Base-by-base conservation (phyloP, 2,888 invertebrate species). In the Eudemis profundana region DNA sequence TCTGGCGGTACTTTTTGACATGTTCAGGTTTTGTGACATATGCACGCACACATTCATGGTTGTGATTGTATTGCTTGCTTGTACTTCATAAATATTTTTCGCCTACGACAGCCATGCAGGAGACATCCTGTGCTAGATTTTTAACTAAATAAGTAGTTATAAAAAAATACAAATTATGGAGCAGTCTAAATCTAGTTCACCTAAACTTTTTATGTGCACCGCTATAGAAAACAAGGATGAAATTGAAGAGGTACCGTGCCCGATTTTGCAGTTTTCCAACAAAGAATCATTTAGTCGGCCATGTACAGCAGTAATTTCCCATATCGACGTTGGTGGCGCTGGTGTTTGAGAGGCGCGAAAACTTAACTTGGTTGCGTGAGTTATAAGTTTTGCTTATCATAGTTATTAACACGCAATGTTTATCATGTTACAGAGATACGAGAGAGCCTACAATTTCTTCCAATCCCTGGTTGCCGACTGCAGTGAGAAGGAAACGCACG, bases 401-500 rank as follows among this genome's bases (percentile, higher is more conserved):
- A 67, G 68, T 70, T 72, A 66, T 76, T 72, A 70, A 68, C 70
- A 69, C 63, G 72, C 68, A 71, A 73, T 74, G 17, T 69, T 69
- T 83, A 80, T 76, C 71, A 78, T n/a, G n/a, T 94, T 93, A 81
- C 94, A 98, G 98, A 97, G 97, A 94, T 96, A 97, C 82, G 98
- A 98, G 85, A 95, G 96, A 82, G 96, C 96, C 78, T 96, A 96
- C 88, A 93, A 93, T 78, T 94, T 94, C 80, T 93, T 98, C 70
- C 96, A 96, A 87, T 94, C 94, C 75, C 93, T 97, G 76, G 95
- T 95, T 67, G 93, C 94, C 72, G 97, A 97, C 73, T 94, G 97
- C 77, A 97, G 97, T 76, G 98, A 98, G 81, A 97, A 98, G 82
- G 98, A 98, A 90, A 95, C 97, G 77, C 98, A 98, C 84, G 98